Base-by-base conservation (phyloP, 2,888 invertebrate species). In the Steromphala cineraria region DNA sequence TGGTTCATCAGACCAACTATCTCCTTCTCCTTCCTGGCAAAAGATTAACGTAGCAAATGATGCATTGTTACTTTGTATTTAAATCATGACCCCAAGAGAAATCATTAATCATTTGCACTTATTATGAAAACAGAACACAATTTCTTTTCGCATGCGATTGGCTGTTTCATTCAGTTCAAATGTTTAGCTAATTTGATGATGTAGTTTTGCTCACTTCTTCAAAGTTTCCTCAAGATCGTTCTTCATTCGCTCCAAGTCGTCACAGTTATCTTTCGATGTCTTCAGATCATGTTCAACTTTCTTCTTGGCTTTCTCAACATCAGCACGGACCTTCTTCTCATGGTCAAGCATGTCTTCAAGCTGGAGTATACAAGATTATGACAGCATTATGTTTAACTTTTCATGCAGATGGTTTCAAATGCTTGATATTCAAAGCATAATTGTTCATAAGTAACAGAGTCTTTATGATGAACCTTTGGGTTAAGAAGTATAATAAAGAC, bases 301-400 rank as follows among this genome's bases (percentile, higher is more conserved):
- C 21, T 28, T 62, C 62, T 98, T 99, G 93, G 96, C 92, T 95
- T 99, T 99, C 95, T 99, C 99, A 92, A 99, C 97, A 94, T 99
- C 99, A 91, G 96, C 98, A 90, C 96, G 97, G 92, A 98, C 95
- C 95, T 99, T 99, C 98, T 99, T 99, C 95, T 99, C 99, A 92
- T 99, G 97, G 95, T 99, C 99, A 91, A 99, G 95, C 82, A 98
- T 98, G 94, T 99, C 99, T 94, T 99, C 99, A 90, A 99, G 96
- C 91, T 62, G 10, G 15, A 4, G 28, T n/a, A 8, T 62, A 7
- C 5, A 62, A 24, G 1, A n/a, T n/a, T n/a, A n/a, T n/a, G n/a
- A n/a, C n/a, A n/a, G n/a, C n/a, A n/a, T n/a, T n/a, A 36, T 4
- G 36, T 36, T 36, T 36, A 4, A 36, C 7, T 36, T 36, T 36